Evolutionary conservation across 2,888 invertebrate genomes (phyloP).

Genomic region (Heterodera filipjevi): DNA sequence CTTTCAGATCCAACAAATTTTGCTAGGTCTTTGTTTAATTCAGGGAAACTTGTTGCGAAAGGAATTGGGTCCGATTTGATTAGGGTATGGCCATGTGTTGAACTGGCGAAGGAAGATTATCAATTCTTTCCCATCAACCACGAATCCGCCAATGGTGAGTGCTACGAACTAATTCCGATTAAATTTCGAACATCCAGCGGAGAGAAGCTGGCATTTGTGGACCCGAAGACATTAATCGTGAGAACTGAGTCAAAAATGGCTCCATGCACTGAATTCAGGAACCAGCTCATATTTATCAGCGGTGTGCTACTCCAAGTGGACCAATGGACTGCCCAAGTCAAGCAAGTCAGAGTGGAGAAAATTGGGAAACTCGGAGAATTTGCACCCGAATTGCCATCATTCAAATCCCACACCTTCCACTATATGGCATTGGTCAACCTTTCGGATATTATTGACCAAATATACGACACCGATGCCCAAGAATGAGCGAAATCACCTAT

Average conservation of each 20-base stretch:
- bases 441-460: not conserved
- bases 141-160: not conserved
- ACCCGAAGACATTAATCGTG: not conserved
- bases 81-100: slow-evolving; percentile 1
- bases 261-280: not conserved
- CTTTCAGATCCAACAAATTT: not conserved
- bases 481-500: not conserved
- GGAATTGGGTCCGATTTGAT: not conserved
- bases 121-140: not conserved
- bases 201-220: slow-evolving; percentile 9
- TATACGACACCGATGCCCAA: not conserved
- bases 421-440: not conserved
- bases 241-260: not conserved
- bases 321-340: not conserved
- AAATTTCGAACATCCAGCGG: not conserved
- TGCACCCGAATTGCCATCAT: not conserved
- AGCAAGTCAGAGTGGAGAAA: not conserved
- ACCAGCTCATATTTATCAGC: not conserved
- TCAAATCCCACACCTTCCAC: not conserved
- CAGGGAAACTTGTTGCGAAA: not conserved
- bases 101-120: not conserved
- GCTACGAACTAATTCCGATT: slow-evolving; percentile 6
- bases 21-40: not conserved
- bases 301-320: not conserved
- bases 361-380: not conserved